Base-by-base conservation (phyloP, 2,888 invertebrate species). In the Ferdinandea cuprea region DNA sequence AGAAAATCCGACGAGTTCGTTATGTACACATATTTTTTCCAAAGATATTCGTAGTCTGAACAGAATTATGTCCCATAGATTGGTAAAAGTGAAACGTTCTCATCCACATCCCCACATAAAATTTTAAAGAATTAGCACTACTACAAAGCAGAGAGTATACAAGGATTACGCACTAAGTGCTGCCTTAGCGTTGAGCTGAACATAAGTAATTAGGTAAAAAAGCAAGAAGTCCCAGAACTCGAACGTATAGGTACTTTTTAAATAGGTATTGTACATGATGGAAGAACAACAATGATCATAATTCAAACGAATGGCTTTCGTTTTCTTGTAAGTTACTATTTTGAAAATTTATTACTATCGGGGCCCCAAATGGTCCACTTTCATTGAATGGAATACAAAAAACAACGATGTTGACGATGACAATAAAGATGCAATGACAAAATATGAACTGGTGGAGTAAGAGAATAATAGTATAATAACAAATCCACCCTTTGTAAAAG, bases 391-490 rank as follows among this genome's bases (percentile, higher is more conserved):
- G 17, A 52, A 8, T 42, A 52, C 50, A 50, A 71, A 48, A 32
- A 37, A 44, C 66, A 0, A 44, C 17, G 7, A 56, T n/a, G 56
- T 37, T 21, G 42, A 48, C 4, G 21, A 28, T 17, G n/a, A 48
- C 59, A 30, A 3, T 17, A 4, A 25, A 7, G 17, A 61, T 11
- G 42, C 30, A 61, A 71, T 15, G 42, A 46, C 19, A 25, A 44
- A 73, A 13, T 17, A 30, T 25, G 2, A 21, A 54, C 2, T 15
- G 11, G 2, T 35, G 9, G 32, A 28, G 28, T 32, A 74, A 73
- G 28, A 48, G 17, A 68, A 74, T 59, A 74, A 58, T 3, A 25
- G 25, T 66, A 76, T 66, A 76, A 76, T 59, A 76, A 66, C 74
- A 59, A 76, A 76, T 76, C 50, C 44, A 25, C 28, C 59, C 50